These are phyloP conservation scores for Dione vanillae DNA, from an alignment of 2,888 invertebrate species.

Conservation along the genomic window DNA sequence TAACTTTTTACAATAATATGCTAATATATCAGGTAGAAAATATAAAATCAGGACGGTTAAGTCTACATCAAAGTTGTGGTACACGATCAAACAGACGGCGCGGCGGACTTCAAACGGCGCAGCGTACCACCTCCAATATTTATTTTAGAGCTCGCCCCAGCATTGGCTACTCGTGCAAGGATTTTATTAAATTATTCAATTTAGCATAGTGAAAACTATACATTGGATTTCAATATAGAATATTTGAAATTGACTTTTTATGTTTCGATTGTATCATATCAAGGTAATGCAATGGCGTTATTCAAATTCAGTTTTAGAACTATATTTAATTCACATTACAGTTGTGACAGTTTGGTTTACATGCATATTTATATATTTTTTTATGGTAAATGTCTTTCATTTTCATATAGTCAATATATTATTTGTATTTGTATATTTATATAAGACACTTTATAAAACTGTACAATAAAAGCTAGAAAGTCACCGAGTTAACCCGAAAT, in stretches of 20 bases:
- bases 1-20: too few relatives aligned
- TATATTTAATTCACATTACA: background rate
- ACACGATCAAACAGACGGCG: constrained; percentile 67
- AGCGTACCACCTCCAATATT: constrained; percentile 64
- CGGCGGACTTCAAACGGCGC: constrained; percentile 53
- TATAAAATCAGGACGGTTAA: constrained; percentile 9
- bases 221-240: background rate
- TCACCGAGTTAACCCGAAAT: too few relatives aligned
- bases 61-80: constrained; percentile 52
- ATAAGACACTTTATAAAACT: too few relatives aligned
- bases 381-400: too few relatives aligned
- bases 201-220: constrained; percentile 23
- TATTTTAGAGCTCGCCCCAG: constrained; percentile 56
- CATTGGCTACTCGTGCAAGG: constrained; percentile 32
- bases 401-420: too few relatives aligned
- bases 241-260: constrained; percentile 1
- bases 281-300: background rate
- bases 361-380: background rate
- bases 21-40: background rate
- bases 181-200: constrained; percentile 42
- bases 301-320: background rate
- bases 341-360: background rate
- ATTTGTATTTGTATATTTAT: too few relatives aligned
- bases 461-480: too few relatives aligned
- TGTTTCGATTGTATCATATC: background rate